Conservation (phyloP, 2,797 vertebrate species). For the Eospalax fontanierii region DNA sequence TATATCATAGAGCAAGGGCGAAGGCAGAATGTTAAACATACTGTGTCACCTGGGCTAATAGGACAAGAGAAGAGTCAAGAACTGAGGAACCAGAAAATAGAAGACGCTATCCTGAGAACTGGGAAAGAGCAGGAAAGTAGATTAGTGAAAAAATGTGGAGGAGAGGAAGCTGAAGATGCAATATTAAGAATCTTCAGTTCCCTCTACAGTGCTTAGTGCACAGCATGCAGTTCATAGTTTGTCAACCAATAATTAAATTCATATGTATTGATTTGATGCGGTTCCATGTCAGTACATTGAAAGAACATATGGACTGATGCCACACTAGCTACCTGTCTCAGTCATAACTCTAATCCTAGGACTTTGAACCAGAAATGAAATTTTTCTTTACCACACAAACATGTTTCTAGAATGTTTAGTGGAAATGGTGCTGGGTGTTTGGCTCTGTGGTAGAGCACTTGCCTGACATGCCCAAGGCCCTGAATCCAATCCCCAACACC, state of each 20-base stretch:
- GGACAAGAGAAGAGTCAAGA: background rate
- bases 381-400: background rate
- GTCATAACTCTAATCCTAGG: background rate
- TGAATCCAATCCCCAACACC: no score
- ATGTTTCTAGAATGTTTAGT: background rate
- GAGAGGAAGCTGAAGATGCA: background rate
- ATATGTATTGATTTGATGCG: background rate
- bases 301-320: background rate
- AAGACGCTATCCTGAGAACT: background rate
- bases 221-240: background rate
- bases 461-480: no score
- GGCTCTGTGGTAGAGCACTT: no score
- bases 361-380: slow-evolving; percentile 13
- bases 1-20: background rate
- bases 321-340: background rate
- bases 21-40: background rate
- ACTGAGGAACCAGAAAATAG: background rate
- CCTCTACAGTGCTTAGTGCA: background rate
- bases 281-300: background rate
- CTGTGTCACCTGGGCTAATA: background rate
- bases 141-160: background rate
- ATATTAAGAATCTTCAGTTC: background rate
- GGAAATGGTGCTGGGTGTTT: background rate
- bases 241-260: slow-evolving; percentile 30
- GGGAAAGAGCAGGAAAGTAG: background rate